A percentile compares a stretch with the other conserved stretches of the same genome.
Evolutionary conservation across 2,113 vertebrate species (phyloP).

Genomic region (Donacobius atricapilla): DNA sequence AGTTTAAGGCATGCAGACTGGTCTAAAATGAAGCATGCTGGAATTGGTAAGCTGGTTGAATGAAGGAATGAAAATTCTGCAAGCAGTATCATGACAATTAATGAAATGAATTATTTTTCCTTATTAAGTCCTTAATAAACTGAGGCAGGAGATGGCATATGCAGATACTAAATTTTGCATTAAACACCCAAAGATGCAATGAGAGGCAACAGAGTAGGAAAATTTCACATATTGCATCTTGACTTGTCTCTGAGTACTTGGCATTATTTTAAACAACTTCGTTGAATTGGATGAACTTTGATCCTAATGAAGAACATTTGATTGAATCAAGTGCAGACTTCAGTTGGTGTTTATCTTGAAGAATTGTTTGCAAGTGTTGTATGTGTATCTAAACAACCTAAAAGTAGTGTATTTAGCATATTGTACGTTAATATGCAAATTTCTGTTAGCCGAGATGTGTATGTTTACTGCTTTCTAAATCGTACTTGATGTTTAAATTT

Average conservation of each 20-base stretch:
- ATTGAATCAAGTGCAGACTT: not conserved
- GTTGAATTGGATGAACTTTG: constrained; percentile 13
- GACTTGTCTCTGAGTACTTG: constrained; percentile 15
- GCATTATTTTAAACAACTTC: not conserved
- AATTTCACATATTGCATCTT: constrained; percentile 11
- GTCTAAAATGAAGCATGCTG: not conserved
- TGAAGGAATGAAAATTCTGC: not conserved
- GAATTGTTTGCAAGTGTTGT: not conserved
- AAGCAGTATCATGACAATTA: not conserved
- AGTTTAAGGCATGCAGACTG: not conserved
- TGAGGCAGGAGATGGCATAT: not conserved
- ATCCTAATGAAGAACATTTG: constrained; percentile 43
- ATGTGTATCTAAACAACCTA: not conserved
- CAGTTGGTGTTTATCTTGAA: not conserved
- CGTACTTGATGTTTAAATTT: not conserved
- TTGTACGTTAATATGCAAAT: not conserved
- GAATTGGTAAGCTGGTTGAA: not conserved
- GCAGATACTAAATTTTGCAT: not conserved
- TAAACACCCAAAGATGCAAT: not conserved
- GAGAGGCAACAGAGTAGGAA: not conserved
- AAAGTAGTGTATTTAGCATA: not conserved
- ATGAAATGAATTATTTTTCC: not conserved
- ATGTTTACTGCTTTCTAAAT: not conserved
- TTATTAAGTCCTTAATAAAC: not conserved
- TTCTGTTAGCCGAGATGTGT: not conserved